Evolutionary conservation across 2,113 vertebrate genomes (phyloP), one percentile per base, ranked within the genome.

Genomic region (Oreocharis arfaki): DNA sequence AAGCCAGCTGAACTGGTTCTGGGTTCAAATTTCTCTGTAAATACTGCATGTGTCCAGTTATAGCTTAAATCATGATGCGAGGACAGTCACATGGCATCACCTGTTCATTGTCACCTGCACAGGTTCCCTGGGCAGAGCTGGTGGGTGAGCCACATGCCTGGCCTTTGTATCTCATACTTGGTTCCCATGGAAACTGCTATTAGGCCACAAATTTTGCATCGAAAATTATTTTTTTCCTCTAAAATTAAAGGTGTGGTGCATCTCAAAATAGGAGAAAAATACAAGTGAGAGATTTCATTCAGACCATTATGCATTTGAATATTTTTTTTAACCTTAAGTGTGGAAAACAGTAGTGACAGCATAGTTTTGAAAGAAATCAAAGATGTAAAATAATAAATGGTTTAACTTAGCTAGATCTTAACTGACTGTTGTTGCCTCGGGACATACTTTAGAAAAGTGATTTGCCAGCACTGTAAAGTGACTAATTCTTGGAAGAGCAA

Each of bases 51-150:
- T 27, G 23, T 46, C 33, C 42, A 6, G 11, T 44, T 93, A 33
- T 2, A 79, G 23, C 41, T 71, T 30, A 49, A 85, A 39, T 27
- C 1, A 3, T 6, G 14, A 55, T 27, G 18, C 0, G 0, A 69
- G 35, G 59, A 71, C 18, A 39, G 39, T 61, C 63, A 37, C 0
- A 0, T 24, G 46, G 71, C 55, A 77, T 42, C 56, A 32, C 23
- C 76, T 86, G 16, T 9, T 49, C 63, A 7, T 4, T 80, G 85
- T 63, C 63, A 70, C 79, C 42, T 69, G 46, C 23, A 35, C 39
- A 33, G 41, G 30, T 33, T 49, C 55, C 55, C 35, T 67, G 42
- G 39, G 28, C 77, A 69, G 42, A 90, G 42, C 39, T 63, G 63
- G 27, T 1, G 5, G 59, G 28, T 49, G 49, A 88, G 59, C 12